Base-by-base conservation (phyloP, 2,113 vertebrate species). In the Gymnarchus niloticus region DNA sequence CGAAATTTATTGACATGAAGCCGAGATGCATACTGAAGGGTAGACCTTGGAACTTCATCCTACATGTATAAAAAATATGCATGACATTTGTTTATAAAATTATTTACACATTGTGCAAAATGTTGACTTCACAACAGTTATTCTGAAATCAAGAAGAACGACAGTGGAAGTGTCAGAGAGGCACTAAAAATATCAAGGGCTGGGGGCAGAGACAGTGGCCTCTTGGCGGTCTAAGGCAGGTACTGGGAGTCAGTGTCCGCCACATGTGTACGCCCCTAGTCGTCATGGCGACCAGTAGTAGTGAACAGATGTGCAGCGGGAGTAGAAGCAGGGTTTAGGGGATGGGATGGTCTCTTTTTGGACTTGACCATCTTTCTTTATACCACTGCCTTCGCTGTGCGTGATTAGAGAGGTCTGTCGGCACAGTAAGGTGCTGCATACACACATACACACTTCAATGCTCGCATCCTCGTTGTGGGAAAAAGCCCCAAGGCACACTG, bases 81-180 rank as follows among this genome's bases (percentile, higher is more conserved):
- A 87, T 92, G 91, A 92, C 92, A 92, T 95, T 94, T 95, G 94
- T 95, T 3, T 95, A 94, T 95, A 94, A 95, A 95, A 93, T 88
- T 86, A 90, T 97, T 95, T 96, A 95, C 95, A 97, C 93, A 95
- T 92, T 95, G 94, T 96, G 94, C 95, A 96, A 96, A 96, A 95
- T 87, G 89, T 92, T 94, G 93, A 93, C 94, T 93, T 95, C 93
- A 91, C 94, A 91, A 94, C 89, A 89, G 89, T 84, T 59, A 81
- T 44, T 82, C 28, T 6, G n/a, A 56, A 37, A 54, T 3, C 49
- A 8, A 28, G 5, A 54, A 81, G 49, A 48, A 48, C 41, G 7
- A 33, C 3, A 41, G 41, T 9, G 4, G 49, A 49, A n/a, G n/a
- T n/a, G n/a, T n/a, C n/a, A 56, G 48, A 52, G 76, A 37, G 37